These are phyloP conservation scores for Scaptodrosophila lebanonensis DNA, from an alignment of 1,140 invertebrate genomes.

Conservation along the genomic window DNA sequence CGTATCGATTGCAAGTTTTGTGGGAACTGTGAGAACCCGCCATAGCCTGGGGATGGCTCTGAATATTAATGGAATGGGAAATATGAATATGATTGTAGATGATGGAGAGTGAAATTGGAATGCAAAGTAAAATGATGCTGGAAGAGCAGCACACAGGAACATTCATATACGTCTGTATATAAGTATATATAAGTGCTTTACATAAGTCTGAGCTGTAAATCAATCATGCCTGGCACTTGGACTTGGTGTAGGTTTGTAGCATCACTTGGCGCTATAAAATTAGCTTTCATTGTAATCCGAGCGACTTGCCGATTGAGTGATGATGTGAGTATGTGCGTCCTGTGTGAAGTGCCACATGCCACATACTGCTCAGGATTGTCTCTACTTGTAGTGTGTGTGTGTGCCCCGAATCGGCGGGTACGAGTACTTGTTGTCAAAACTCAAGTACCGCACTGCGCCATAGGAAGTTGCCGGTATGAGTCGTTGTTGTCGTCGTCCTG, in stretches of 20 bases:
- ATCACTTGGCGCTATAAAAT: constrained; percentile 25
- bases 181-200: too few relatives aligned
- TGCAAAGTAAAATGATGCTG: constrained; percentile 19
- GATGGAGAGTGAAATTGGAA: constrained; percentile 56
- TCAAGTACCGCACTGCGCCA: constrained; percentile 43
- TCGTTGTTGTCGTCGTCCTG: constrained; percentile 13
- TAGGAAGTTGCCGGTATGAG: background rate
- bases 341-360: too few relatives aligned
- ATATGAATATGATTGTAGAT: constrained; percentile 39
- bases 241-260: constrained; percentile 18
- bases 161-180: background rate
- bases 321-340: constrained; percentile 13
- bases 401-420: background rate
- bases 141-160: constrained; percentile 28
- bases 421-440: constrained; percentile 60
- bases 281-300: constrained; percentile 54
- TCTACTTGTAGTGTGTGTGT: constrained; percentile 6
- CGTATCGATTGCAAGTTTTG: constrained; percentile 50
- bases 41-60: constrained; percentile 5
- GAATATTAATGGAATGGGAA: constrained; percentile 4
- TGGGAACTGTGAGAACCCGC: constrained; percentile 42
- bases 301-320: constrained; percentile 41
- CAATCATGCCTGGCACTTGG: constrained; percentile 48
- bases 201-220: constrained; percentile 36
- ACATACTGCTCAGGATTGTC: constrained; percentile 17